Base-by-base conservation (phyloP, 2,113 vertebrate species). In the Pygoscelis antarcticus region DNA sequence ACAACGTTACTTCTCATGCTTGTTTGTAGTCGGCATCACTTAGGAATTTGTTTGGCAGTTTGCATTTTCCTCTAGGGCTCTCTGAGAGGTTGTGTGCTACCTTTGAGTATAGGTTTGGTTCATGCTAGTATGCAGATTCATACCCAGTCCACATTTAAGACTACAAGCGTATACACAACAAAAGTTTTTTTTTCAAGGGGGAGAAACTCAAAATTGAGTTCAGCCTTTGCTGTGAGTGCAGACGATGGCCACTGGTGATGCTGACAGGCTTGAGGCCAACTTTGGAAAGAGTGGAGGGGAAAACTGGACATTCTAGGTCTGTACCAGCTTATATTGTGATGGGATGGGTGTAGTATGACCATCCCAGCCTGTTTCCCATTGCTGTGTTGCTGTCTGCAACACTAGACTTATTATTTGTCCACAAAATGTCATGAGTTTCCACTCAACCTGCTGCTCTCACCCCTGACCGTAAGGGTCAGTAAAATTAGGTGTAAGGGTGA, bases 101-200 rank as follows among this genome's bases (percentile, higher is more conserved):
- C 46, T 30, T 16, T 14, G 22, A 26, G 64, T 4, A 13, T 10
- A 7, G 42, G 16, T 26, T 49, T 62, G 61, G 23, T 75, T 26
- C 2, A 0, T 36, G 66, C 42, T 21, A 27, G 26, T 3, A 0
- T 9, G 38, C 2, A 1, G 22, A 23, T 34, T 51, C 30, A 7
- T 11, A 11, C 11, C 54, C 19, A 46, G 17, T 32, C 46, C 34
- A 4, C 3, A 0, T 11, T 12, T 20, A 10, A 42, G 27, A 3
- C 36, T 30, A 12, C 2, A 7, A 27, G 10, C 13, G 17, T 5
- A 8, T 7, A 6, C 2, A 5, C 3, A 11, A 34, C 25, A 26
- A 57, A 57, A 61, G 42, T 8, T 38, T 55, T 30, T n/a, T 3
- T 42, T 16, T 42, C 42, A 42, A 10, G 8, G 4, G 5, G 3